Evolutionary conservation across 2,888 invertebrate species (phyloP).

Genomic region (Hydrotaea cyrtoneurina): DNA sequence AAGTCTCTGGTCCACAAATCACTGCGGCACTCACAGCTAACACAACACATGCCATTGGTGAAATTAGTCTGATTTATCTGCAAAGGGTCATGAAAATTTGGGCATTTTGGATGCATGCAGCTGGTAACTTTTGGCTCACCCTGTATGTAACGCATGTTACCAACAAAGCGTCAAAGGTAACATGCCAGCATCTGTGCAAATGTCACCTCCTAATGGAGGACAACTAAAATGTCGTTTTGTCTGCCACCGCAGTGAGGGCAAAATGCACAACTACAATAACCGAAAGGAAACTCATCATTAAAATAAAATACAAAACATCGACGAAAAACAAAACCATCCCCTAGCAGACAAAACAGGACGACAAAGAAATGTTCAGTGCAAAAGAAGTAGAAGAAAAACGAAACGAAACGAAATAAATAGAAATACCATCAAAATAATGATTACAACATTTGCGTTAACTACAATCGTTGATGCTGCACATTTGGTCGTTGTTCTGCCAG

Average conservation of each 20-base stretch:
- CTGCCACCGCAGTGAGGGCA: neutral
- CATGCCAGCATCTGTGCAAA: neutral
- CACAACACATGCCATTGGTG: no score
- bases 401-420: neutral
- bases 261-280: neutral
- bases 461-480: neutral
- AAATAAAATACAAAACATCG: neutral
- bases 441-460: slow-evolving; percentile 40
- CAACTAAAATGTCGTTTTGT: slow-evolving; percentile 32
- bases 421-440: slow-evolving; percentile 48
- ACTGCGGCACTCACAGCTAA: no score
- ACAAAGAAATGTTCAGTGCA: neutral
- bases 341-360: slow-evolving; percentile 10
- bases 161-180: neutral
- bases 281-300: slow-evolving; percentile 36
- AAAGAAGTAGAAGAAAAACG: neutral
- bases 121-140: no score
- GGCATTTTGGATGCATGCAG: no score
- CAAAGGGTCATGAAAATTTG: no score
- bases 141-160: neutral
- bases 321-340: neutral
- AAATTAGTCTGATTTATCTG: no score
- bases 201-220: neutral
- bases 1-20: no score
- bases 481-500: slow-evolving; percentile 2